A percentile compares a stretch with the other conserved stretches of the same genome.
Conservation (phyloP, 2,113 vertebrate species). For the Calidris pugnax region DNA sequence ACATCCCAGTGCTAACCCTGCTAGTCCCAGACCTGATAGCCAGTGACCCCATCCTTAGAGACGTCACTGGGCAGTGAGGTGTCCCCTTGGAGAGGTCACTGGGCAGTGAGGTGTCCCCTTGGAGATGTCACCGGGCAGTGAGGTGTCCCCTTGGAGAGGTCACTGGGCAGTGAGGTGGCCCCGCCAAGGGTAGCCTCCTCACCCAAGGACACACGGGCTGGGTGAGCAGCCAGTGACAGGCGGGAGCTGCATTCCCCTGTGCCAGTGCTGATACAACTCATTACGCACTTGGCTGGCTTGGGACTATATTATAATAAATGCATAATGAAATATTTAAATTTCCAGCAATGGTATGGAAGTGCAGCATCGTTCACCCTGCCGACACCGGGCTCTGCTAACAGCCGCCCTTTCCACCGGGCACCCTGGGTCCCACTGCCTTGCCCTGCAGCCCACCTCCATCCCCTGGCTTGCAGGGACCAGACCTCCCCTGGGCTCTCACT, state of each 20-base stretch:
- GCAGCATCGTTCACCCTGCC: not conserved
- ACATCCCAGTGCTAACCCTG: not conserved
- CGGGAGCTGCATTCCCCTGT: not conserved
- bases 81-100: too few relatives aligned
- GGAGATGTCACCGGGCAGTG: too few relatives aligned
- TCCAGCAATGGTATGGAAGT: not conserved
- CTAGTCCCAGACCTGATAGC: not conserved
- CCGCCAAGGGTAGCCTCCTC: not conserved
- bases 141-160: too few relatives aligned
- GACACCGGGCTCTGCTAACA: fast-evolving
- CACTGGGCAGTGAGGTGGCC: not conserved
- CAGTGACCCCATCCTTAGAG: not conserved
- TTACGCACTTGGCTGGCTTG: not conserved
- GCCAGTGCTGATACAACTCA: not conserved
- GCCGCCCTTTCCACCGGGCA: not conserved
- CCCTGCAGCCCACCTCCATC: not conserved
- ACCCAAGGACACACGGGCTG: not conserved
- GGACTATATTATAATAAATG: constrained; percentile 16
- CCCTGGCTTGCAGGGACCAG: not conserved
- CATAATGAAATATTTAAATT: not conserved
- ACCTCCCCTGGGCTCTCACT: fast-evolving
- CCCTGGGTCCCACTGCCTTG: fast-evolving
- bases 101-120: too few relatives aligned
- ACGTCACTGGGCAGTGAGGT: not conserved
- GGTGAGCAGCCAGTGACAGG: not conserved